Evolutionary conservation across 2,888 invertebrate species (phyloP), one percentile per base, ranked within the genome.

Genomic region (Hyposoter didymator): DNA sequence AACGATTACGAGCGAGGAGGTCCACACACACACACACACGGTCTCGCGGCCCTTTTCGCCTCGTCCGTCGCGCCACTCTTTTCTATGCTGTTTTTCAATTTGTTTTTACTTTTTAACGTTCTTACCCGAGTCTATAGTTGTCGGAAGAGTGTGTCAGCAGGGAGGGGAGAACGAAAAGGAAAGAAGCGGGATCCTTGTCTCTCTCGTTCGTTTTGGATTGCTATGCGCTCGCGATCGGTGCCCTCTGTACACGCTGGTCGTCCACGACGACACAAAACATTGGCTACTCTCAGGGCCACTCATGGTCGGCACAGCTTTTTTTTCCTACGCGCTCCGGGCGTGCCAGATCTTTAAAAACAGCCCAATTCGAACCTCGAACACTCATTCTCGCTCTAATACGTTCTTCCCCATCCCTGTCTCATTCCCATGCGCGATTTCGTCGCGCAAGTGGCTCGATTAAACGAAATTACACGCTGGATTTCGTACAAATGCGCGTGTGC

Each of bases 281-380:
- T 73, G 87, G 84, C 88, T 88, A 88, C 88, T 89, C 86, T 84
- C 81, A 85, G 84, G 85, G 83, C 85, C 85, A 84, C 75, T 88
- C 79, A 74, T 79, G 79, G 72, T 73, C 75, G 84, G 59, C 74
- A 66, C 47, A 43, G 82, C 35, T 35, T 76, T 83, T 83, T 85
- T 80, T 81, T 52, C 14, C 7, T 12, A 47, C 43, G 47, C 28
- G 49, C 39, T 67, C 79, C 82, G 45, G 35, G 67, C 82, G 49
- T 82, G 75, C 82, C 66, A 49, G 28, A 64, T 72, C 69, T 55
- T 78, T 75, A 55, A 86, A 84, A 84, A 72, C 55, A 72, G 73
- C 59, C 73, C 86, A 47, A 49, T 62, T 12, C 55, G 32, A 49
- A 52, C n/a, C 43, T 66, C 52, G 17, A 3, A 39, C 43, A 7